These are phyloP conservation scores for Montifringilla adamsi DNA, from an alignment of 2,113 vertebrate species.

Conservation along the genomic window DNA sequence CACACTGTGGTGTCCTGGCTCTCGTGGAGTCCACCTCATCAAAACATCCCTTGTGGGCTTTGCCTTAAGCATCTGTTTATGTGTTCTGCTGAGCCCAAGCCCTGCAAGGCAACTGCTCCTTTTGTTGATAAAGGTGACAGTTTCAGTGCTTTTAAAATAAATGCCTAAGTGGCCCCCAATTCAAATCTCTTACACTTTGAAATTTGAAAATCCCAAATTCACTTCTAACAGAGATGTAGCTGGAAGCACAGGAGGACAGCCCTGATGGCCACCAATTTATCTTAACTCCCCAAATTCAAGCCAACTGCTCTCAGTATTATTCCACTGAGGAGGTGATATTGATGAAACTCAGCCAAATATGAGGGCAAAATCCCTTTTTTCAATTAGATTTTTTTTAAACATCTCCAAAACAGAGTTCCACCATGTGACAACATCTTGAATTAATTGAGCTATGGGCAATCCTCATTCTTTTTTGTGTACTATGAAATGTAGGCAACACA, in stretches of 20 bases:
- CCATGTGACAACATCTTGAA: slow-evolving; percentile 47
- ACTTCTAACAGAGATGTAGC: neutral
- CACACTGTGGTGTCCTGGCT: neutral
- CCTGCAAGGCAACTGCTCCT: neutral
- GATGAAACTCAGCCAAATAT: slow-evolving; percentile 16
- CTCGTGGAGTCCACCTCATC: neutral
- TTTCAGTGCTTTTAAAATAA: neutral
- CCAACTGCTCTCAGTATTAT: neutral
- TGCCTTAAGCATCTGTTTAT: neutral
- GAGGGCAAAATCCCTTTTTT: slow-evolving; percentile 27
- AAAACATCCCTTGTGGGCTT: neutral
- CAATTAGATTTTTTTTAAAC: neutral
- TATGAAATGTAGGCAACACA: slow-evolving; percentile 49
- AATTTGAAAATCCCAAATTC: neutral
- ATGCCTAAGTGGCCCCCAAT: neutral
- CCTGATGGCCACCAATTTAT: neutral
- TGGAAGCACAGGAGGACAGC: neutral
- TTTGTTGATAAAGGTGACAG: neutral
- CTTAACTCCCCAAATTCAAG: neutral
- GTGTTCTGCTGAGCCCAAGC: neutral
- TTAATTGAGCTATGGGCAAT: slow-evolving; percentile 17
- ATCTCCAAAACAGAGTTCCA: slow-evolving; percentile 27
- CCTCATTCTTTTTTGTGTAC: slow-evolving; percentile 5
- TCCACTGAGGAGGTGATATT: slow-evolving; percentile 2
- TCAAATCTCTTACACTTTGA: neutral